A percentile compares a stretch with the other conserved stretches of the same genome.
These are phyloP conservation scores for Eucera pruinosa DNA, from an alignment of 2,888 invertebrate genomes.

Conservation along the genomic window DNA sequence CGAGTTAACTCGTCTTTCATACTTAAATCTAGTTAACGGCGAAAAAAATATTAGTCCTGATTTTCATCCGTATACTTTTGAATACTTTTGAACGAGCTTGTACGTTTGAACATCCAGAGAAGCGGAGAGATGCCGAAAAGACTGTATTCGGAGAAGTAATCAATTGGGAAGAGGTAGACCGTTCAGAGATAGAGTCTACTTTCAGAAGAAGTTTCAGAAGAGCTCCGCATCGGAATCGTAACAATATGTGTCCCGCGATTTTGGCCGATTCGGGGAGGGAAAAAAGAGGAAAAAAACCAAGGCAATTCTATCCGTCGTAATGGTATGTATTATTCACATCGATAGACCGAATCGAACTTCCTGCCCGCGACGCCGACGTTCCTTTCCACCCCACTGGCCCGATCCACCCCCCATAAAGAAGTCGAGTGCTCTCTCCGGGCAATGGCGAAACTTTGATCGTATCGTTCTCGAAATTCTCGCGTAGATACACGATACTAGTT, in stretches of 20 bases:
- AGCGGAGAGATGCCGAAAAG: not conserved
- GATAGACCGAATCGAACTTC: constrained; percentile 59
- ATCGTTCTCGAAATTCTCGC: constrained; percentile 46
- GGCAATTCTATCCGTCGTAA: constrained; percentile 60
- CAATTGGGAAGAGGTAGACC: constrained; percentile 10
- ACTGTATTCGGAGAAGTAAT: constrained; percentile 14
- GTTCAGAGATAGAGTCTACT: constrained; percentile 1
- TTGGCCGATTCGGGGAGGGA: not conserved
- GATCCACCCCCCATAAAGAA: constrained; percentile 52
- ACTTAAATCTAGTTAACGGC: too few species aligned
- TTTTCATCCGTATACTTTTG: too few species aligned
- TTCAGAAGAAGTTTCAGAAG: constrained; percentile 12
- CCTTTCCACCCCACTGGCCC: constrained; percentile 44
- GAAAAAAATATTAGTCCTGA: too few species aligned
- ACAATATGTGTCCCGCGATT: constrained; percentile 54
- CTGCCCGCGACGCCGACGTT: constrained; percentile 33
- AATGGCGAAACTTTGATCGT: constrained; percentile 67
- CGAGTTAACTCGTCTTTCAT: too few species aligned
- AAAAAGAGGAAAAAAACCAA: not conserved
- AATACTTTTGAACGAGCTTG: too few species aligned
- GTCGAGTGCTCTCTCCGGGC: constrained; percentile 29
- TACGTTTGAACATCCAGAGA: not conserved
- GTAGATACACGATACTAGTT: constrained; percentile 4
- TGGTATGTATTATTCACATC: constrained; percentile 70
- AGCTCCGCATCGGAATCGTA: constrained; percentile 37